Conservation (phyloP, 1,140 invertebrate genomes). For the Brachionus rotundiformis region DNA sequence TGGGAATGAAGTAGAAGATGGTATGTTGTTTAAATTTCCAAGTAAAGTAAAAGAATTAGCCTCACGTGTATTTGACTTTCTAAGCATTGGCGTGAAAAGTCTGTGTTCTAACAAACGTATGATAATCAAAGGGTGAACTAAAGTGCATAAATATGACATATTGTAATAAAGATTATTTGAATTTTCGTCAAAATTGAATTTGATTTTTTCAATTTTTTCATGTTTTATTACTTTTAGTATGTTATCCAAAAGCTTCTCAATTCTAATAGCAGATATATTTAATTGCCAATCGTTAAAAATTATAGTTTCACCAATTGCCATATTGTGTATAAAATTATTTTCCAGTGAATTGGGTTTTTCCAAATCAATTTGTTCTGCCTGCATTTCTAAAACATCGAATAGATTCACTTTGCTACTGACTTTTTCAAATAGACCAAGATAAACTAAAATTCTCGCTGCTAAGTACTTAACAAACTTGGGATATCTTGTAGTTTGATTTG, state of each 20-base stretch:
- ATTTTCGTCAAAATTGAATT: slow-evolving; percentile 14
- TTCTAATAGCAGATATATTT: slow-evolving; percentile 17
- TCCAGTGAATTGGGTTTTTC: slow-evolving; percentile 42
- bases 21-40: neutral
- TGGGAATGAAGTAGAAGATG: slow-evolving; percentile 29
- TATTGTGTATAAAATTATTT: slow-evolving; percentile 51
- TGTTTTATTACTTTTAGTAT: slow-evolving; percentile 36
- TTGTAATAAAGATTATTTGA: slow-evolving; percentile 13
- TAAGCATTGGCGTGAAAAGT: slow-evolving; percentile 60
- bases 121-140: slow-evolving; percentile 69
- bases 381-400: slow-evolving; percentile 61
- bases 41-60: slow-evolving; percentile 22
- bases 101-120: slow-evolving; percentile 69
- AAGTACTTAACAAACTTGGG: slow-evolving; percentile 74
- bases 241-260: slow-evolving; percentile 47
- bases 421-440: slow-evolving; percentile 67
- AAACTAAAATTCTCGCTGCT: slow-evolving; percentile 71
- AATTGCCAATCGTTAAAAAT: neutral
- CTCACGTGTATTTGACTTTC: slow-evolving; percentile 28
- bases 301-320: slow-evolving; percentile 52
- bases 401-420: slow-evolving; percentile 67
- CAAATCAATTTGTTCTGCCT: slow-evolving; percentile 7
- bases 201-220: slow-evolving; percentile 17
- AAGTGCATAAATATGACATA: slow-evolving; percentile 66
- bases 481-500: slow-evolving; percentile 74